These are phyloP conservation scores for Trididemnum nubilum DNA, from an alignment of 23 tunicate species.

Conservation along the genomic window DNA sequence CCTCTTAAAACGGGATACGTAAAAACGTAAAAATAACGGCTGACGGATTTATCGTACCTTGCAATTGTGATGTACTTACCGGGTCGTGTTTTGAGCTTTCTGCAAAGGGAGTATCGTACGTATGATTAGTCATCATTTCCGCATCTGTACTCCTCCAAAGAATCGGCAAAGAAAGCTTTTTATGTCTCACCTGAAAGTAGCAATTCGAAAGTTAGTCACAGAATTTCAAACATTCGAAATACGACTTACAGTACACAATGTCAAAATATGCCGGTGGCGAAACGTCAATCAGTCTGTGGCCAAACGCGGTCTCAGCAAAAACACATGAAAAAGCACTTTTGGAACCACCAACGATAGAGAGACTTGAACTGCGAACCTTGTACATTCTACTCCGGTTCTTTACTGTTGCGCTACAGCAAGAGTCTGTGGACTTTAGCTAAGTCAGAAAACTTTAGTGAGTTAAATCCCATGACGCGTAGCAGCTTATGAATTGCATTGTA, in stretches of 20 bases:
- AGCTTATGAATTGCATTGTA: too few species aligned
- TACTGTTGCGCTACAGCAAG: too few species aligned
- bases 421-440: too few species aligned
- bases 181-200: background rate
- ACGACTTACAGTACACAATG: too few species aligned
- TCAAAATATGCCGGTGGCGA: too few species aligned
- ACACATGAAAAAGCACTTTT: background rate
- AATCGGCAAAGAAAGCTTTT: constrained; percentile 13
- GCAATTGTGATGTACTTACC: too few species aligned
- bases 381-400: background rate
- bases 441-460: too few species aligned
- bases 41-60: too few species aligned
- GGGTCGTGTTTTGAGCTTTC: background rate
- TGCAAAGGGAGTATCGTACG: background rate
- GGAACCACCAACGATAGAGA: background rate
- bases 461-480: too few species aligned
- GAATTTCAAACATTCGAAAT: background rate
- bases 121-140: constrained; percentile 1
- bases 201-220: background rate
- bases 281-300: too few species aligned
- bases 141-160: constrained; percentile 7
- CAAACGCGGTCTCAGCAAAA: background rate
- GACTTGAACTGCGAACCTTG: background rate
- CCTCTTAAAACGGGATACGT: too few species aligned
- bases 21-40: too few species aligned